Percentiles rank a stretch among this genome's conserved stretches.
These are phyloP conservation scores for Pelagia noctiluca DNA, from an alignment of 30 jellyfish, hydroid and myxozoan species.

Conservation along the genomic window DNA sequence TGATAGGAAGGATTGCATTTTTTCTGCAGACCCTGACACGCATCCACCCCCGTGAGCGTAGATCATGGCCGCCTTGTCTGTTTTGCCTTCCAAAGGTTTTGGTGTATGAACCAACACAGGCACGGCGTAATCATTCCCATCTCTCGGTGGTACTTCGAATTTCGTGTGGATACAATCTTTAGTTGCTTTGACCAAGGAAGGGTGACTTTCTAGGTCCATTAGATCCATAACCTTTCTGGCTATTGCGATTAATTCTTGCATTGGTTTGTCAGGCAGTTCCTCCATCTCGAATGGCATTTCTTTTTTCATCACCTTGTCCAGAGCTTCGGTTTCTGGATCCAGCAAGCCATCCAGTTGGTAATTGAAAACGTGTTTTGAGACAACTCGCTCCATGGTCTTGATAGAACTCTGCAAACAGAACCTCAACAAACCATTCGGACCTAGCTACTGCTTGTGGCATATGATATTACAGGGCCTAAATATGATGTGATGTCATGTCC, in stretches of 20 bases:
- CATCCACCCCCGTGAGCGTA: constrained; percentile 67
- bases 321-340: constrained; percentile 28
- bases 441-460: too few species aligned
- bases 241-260: neutral
- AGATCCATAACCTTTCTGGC: neutral
- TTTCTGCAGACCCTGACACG: constrained; percentile 33
- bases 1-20: constrained; percentile 21
- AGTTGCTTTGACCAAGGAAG: constrained; percentile 8
- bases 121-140: constrained; percentile 41
- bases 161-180: constrained; percentile 20
- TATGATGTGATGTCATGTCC: too few species aligned
- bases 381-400: constrained; percentile 54
- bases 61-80: constrained; percentile 53
- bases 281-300: neutral
- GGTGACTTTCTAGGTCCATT: neutral
- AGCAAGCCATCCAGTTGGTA: constrained; percentile 30
- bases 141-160: constrained; percentile 55
- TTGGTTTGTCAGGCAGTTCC: neutral
- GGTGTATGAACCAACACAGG: constrained; percentile 57
- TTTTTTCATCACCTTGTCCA: too few species aligned
- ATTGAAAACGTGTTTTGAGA: constrained; percentile 51
- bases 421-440: too few species aligned
- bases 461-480: too few species aligned
- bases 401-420: too few species aligned
- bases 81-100: neutral